Evolutionary conservation across 2,888 invertebrate species (phyloP).

Genomic region (Agapostemon virescens): DNA sequence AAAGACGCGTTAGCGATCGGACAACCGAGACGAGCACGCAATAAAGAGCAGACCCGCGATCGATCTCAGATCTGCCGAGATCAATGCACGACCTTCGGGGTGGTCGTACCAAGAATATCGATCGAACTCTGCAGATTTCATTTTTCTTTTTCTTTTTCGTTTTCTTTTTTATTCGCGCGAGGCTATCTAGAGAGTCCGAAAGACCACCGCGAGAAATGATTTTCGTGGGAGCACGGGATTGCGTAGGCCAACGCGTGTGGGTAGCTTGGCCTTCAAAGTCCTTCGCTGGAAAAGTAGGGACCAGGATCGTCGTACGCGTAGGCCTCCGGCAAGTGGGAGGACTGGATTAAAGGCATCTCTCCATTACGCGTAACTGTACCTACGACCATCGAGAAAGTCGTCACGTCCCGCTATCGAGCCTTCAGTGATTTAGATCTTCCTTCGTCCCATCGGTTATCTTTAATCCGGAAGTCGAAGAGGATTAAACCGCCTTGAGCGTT

Average conservation of each 20-base stretch:
- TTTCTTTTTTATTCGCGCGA: background rate
- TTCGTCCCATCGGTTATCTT: background rate
- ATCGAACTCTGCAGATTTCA: constrained; percentile 34
- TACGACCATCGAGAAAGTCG: constrained; percentile 53
- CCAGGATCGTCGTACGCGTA: constrained; percentile 63
- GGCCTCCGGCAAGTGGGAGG: constrained; percentile 69
- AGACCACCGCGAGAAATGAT: constrained; percentile 24
- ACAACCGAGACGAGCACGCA: constrained; percentile 20
- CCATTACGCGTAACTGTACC: constrained; percentile 64
- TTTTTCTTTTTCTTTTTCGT: constrained; percentile 15
- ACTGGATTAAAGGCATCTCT: constrained; percentile 63
- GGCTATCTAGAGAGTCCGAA: constrained; percentile 13
- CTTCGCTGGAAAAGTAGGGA: constrained; percentile 68
- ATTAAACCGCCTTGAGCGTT: background rate
- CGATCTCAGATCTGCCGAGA: constrained; percentile 40
- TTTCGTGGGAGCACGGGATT: constrained; percentile 33
- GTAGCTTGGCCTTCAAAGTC: constrained; percentile 74
- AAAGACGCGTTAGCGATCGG: constrained; percentile 26
- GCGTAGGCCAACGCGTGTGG: constrained; percentile 69
- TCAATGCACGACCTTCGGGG: constrained; percentile 59
- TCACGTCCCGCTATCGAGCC: constrained; percentile 30
- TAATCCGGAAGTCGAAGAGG: background rate
- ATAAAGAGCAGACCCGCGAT: constrained; percentile 15
- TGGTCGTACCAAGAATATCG: constrained; percentile 31
- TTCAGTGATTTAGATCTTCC: constrained; percentile 14